Conservation (phyloP, 2,797 vertebrate species). For the Garrulus glandarius region DNA sequence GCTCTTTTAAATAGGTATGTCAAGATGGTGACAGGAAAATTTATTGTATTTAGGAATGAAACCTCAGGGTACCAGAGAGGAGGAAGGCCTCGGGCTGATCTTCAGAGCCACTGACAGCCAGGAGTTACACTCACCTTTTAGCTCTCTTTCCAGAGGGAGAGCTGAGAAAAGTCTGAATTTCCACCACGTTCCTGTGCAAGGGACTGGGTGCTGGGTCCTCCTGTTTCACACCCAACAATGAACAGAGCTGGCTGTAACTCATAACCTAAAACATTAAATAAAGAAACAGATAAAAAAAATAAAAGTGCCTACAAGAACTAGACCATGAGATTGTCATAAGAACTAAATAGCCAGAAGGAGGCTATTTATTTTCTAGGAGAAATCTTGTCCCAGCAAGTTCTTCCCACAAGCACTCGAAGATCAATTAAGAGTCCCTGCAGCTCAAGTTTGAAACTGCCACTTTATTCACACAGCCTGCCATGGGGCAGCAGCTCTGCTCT, state of each 20-base stretch:
- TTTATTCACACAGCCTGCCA: neutral
- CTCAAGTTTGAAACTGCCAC: neutral
- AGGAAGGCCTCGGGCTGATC: neutral
- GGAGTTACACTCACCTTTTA: constrained; percentile 76
- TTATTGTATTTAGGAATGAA: neutral
- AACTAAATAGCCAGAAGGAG: neutral
- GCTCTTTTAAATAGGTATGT: neutral
- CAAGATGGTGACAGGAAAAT: neutral
- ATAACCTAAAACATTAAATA: constrained; percentile 79
- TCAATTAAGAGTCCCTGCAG: neutral
- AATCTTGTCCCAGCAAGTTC: neutral
- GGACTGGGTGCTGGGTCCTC: constrained; percentile 73
- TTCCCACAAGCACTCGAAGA: neutral
- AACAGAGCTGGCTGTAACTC: constrained; percentile 88
- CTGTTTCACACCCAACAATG: constrained; percentile 85
- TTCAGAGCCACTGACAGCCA: neutral
- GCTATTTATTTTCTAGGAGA: neutral
- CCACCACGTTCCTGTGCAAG: constrained; percentile 74
- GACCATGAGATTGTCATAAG: neutral
- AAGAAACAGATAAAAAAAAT: neutral
- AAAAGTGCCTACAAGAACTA: neutral
- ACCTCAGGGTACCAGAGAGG: neutral
- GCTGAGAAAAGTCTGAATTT: constrained; percentile 88
- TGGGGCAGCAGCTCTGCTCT: neutral
- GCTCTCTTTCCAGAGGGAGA: constrained; percentile 87